Evolutionary conservation across 2,113 vertebrate species (phyloP), one percentile per base, ranked within the genome.

Genomic region (Alectura lathami): DNA sequence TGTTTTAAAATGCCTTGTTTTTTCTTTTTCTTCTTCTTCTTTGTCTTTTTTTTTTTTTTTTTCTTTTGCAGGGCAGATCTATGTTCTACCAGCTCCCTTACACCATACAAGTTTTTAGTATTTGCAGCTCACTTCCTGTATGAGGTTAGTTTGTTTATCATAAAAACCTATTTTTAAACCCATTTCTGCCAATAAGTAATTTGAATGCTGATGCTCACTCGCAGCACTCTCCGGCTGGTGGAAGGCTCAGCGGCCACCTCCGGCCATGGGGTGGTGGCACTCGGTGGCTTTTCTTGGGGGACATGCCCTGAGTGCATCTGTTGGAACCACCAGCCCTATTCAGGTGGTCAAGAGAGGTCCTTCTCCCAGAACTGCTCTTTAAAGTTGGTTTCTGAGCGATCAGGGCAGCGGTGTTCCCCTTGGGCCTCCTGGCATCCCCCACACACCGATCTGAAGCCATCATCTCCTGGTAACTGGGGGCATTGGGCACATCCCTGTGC

Each of bases 111-210:
- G 93, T 75, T 91, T 91, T 93, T 92, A 87, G 96, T 98, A 98
- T 98, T 98, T 98, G 98, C 97, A 97, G 98, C 98, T 98, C 98
- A 98, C 98, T 99, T 99, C 98, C 99, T 99, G 98, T 98, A 98
- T 98, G 98, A 98, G 97, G 97, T 97, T 97, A 95, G 97, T 98
- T 98, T 98, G 98, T 99, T 98, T 98, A 98, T 98, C 97, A 98
- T 97, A 96, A 97, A 97, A 97, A 94, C 96, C 98, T 98, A 97
- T 98, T 98, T 99, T 98, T 98, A 98, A 97, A 97, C 97, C 76
- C 95, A 96, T 97, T 98, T 97, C 96, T 96, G 91, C 94, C 97
- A 96, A 92, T 86, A 97, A 93, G 73, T 95, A 47, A 94, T 96
- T 94, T 95, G 92, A 96, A 94, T 94, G 87, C 30, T 26, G 34